Base-by-base conservation (phyloP, 2,888 invertebrate genomes). In the Serrognathus titanus region DNA sequence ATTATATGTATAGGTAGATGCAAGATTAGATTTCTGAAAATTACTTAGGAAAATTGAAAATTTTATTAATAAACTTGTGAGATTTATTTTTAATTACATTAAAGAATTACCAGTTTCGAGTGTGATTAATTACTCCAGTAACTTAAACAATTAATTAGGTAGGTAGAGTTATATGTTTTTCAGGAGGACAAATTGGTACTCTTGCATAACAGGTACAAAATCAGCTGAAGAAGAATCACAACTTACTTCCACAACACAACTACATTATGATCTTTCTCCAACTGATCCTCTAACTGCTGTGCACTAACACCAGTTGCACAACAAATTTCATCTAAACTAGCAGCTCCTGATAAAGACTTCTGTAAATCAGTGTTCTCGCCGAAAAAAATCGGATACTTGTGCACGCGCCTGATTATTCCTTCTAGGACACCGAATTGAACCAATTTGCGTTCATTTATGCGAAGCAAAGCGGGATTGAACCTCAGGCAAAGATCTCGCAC, bases 291-390 rank as follows among this genome's bases (percentile, higher is more conserved):
- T 51, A 94, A 82, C 59, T 89, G 86, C 41, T 85, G 85, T 5
- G 88, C 82, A 53, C 88, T 87, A 43, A 92, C 81, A 11, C 88
- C 87, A 8, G 90, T 89, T 56, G 88, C 83, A 72, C 94, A 92
- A 76, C 96, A 95, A 68, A 97, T 94, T 77, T 95, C 93, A 78
- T 97, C 96, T 55, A 89, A 84, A 73, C 88, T 91, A 61, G 88
- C 86, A 1, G 83, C 79, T 0, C 96, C 96, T 45, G 89, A 90
- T 71, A 94, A 91, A 68, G 89, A 82, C 50, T 83, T 81, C 40
- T 85, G 82, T 38, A 88, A 76, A 39, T 75, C 75, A 9, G 48
- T 48, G 16, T 67, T 65, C 12, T 75, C 72, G 2, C 68, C 69
- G 31, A 77, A 57, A 31, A 72, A 66, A 45, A 78, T 70, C 2